phyloP scores from a whole-genome alignment of 1,140 invertebrate genomes.

The Drepana arcuata region DNA sequence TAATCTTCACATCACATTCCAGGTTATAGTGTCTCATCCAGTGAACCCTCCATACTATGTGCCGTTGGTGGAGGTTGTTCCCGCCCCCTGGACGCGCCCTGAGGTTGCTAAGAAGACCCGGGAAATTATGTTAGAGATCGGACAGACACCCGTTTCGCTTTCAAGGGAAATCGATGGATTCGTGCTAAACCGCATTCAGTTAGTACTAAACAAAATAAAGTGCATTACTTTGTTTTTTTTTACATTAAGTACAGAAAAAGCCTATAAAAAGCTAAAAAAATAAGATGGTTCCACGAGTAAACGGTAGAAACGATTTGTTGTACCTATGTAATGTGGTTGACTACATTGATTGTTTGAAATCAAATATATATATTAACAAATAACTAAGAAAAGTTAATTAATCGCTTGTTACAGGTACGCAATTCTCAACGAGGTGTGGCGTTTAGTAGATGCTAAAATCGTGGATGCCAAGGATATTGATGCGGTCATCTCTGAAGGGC shows the following conservation, averaged over 20 bases:
- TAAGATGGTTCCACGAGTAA: too few relatives aligned
- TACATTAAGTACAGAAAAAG: too few relatives aligned
- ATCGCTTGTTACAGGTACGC: conserved; percentile 79
- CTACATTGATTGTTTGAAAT: too few relatives aligned
- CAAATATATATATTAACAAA: neutral
- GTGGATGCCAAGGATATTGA: conserved; percentile 92
- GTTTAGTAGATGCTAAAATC: conserved; percentile 87
- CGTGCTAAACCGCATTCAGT: conserved; percentile 94
- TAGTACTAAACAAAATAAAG: conserved; percentile 54
- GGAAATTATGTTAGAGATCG: conserved; percentile 88
- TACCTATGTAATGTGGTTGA: too few relatives aligned
- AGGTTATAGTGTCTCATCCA: conserved; percentile 84
- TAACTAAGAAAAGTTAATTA: neutral
- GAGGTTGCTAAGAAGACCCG: conserved; percentile 79
- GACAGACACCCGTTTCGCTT: conserved; percentile 90
- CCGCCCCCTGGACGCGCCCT: conserved; percentile 89
- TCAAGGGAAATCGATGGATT: conserved; percentile 93
- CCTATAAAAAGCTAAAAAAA: too few relatives aligned
- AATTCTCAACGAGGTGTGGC: conserved; percentile 94
- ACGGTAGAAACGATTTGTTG: too few relatives aligned
- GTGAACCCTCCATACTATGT: conserved; percentile 98
- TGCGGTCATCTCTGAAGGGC: conserved; percentile 93
- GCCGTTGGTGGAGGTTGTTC: conserved; percentile 94
- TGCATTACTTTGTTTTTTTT: too few relatives aligned
- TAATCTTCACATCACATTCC: conserved; percentile 10